phyloP scores from a whole-genome alignment of 2,113 vertebrate genomes.

The Lamprologus lemairii region DNA sequence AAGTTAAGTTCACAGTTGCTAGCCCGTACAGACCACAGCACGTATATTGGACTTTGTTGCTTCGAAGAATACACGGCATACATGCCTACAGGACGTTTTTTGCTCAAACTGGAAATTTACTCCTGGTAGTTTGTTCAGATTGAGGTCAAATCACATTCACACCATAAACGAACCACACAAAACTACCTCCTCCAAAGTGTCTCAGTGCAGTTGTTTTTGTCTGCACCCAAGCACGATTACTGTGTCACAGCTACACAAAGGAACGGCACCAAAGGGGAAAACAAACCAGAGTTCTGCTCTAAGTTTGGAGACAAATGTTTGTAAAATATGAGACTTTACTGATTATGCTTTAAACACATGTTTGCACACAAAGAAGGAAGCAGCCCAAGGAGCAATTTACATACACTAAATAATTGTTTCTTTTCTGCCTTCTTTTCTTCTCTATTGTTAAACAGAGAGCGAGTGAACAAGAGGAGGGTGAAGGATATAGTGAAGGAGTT shows the following conservation, averaged over 20 bases:
- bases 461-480: constrained; percentile 94
- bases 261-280: not conserved
- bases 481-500: constrained; percentile 99
- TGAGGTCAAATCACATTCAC: not conserved
- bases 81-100: not conserved
- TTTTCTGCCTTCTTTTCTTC: not conserved
- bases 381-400: not conserved
- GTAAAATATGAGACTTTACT: not conserved
- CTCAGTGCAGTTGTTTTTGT: not conserved
- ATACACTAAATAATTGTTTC: not conserved
- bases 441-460: constrained; percentile 76
- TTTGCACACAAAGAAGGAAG: not conserved
- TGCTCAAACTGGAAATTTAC: not conserved
- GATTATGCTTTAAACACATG: not conserved
- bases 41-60: not conserved
- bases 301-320: not conserved
- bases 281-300: not conserved
- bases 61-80: not conserved
- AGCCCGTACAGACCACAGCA: not conserved
- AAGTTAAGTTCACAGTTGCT: not conserved
- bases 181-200: not conserved
- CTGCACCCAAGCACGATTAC: not conserved
- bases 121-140: not conserved
- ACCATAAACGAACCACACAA: not conserved
- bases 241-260: not conserved